phyloP scores from a whole-genome alignment of 2,888 invertebrate genomes.

The Notodonta ziczac region DNA sequence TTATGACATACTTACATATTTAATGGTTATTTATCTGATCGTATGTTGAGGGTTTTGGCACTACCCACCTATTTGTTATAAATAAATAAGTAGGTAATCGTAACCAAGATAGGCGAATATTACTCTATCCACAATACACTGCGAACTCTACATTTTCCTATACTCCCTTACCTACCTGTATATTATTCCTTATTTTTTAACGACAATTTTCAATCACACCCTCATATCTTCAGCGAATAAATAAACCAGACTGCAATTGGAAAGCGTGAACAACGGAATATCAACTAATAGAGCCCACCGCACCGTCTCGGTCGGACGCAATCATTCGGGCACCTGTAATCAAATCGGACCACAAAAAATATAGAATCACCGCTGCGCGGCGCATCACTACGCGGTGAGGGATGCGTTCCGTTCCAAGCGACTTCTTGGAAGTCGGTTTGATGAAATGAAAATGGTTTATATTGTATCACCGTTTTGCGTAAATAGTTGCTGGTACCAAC shows the following conservation, averaged over 20 bases:
- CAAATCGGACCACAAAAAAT: conserved; percentile 65
- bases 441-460: not conserved
- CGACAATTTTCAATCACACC: not conserved
- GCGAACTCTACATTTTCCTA: too few species aligned
- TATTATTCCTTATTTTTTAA: not conserved
- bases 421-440: conserved; percentile 22
- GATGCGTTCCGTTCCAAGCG: conserved; percentile 27
- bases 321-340: conserved; percentile 61
- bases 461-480: not conserved
- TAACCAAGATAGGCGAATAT: too few species aligned
- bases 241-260: conserved; percentile 1
- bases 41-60: too few species aligned
- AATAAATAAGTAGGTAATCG: too few species aligned
- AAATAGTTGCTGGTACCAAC: too few species aligned
- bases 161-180: too few species aligned
- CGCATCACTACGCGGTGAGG: conserved; percentile 31
- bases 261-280: conserved; percentile 28
- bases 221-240: not conserved
- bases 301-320: conserved; percentile 31
- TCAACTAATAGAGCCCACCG: conserved; percentile 26
- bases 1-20: too few species aligned
- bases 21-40: too few species aligned
- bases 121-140: too few species aligned
- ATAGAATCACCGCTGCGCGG: conserved; percentile 43
- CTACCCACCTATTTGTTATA: too few species aligned